Evolutionary conservation across 2,113 vertebrate genomes (phyloP), one percentile per base, ranked within the genome.

Genomic region (Tauraco erythrolophus): DNA sequence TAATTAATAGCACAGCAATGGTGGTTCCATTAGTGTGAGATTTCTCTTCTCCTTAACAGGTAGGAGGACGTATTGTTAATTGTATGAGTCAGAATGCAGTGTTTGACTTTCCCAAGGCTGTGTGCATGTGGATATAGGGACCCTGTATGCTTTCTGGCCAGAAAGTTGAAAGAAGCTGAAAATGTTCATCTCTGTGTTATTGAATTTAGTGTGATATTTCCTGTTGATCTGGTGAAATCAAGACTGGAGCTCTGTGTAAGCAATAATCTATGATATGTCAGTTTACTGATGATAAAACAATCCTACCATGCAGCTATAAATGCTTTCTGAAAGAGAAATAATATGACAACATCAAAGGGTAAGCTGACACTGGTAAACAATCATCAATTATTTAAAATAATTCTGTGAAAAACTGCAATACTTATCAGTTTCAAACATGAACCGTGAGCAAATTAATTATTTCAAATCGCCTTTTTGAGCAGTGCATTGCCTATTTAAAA

Each of bases 381-480:
- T 72, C 54, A 88, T 89, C 79, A 92, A 76, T 94, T 93, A 64
- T 91, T 96, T 87, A 87, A 94, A 92, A 91, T 50, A 79, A n/a
- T 50, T 92, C 35, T n/a, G 17, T 51, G 56, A 77, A 93, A 92
- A 93, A 37, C 48, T 84, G 53, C 53, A 93, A n/a, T 69, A 84
- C 4, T 82, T 84, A 91, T 58, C 68, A 35, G 10, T 95, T 96
- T 95, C 69, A 72, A 89, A 84, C 35, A 76, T 11, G 28, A 88
- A 95, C 74, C 66, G 8, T 48, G 58, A 70, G 57, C 81, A 79
- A 93, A 92, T 58, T 53, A 94, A 48, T 74, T 91, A 19, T 92
- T 95, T 92, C 57, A 66, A 76, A 90, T 53, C 30, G 0, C 8
- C 17, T 76, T 92, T 92, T 91, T 79, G 16, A 92, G 12, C 18